Evolutionary conservation across 2,113 vertebrate species (phyloP).

Genomic region (Lipotes vexillifer): DNA sequence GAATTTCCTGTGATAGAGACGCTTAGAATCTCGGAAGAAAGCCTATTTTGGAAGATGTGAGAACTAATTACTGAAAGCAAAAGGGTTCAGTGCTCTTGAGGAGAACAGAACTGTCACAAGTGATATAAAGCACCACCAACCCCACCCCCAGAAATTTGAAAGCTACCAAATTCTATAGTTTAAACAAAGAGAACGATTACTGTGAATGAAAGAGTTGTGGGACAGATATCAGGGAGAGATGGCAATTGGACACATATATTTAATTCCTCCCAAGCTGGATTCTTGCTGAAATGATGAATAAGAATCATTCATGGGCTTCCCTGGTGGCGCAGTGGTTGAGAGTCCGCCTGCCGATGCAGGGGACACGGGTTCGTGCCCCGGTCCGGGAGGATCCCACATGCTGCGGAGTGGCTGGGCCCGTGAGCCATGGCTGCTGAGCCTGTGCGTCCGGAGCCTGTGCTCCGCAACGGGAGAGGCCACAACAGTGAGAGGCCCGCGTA

Average conservation of each 20-base stretch:
- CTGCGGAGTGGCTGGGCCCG: too few species aligned
- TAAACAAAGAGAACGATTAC: neutral
- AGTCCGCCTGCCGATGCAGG: too few species aligned
- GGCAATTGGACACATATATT: neutral
- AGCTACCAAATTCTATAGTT: neutral
- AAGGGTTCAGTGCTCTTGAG: neutral
- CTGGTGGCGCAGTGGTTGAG: too few species aligned
- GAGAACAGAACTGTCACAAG: neutral
- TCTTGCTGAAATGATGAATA: neutral
- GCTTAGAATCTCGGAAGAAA: neutral
- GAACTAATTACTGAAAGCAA: neutral
- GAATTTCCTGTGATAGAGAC: neutral
- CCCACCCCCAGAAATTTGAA: neutral
- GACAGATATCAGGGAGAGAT: neutral
- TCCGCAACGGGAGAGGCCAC: too few species aligned
- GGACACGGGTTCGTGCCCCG: too few species aligned
- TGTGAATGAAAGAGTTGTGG: neutral
- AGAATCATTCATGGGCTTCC: neutral
- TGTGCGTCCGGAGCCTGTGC: too few species aligned
- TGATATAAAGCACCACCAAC: neutral
- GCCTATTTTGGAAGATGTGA: neutral
- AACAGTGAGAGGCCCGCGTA: too few species aligned
- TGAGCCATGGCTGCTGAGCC: too few species aligned
- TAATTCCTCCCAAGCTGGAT: neutral
- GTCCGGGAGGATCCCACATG: too few species aligned